Conservation (phyloP, 2,113 vertebrate species). For the Seriola rivoliana region DNA sequence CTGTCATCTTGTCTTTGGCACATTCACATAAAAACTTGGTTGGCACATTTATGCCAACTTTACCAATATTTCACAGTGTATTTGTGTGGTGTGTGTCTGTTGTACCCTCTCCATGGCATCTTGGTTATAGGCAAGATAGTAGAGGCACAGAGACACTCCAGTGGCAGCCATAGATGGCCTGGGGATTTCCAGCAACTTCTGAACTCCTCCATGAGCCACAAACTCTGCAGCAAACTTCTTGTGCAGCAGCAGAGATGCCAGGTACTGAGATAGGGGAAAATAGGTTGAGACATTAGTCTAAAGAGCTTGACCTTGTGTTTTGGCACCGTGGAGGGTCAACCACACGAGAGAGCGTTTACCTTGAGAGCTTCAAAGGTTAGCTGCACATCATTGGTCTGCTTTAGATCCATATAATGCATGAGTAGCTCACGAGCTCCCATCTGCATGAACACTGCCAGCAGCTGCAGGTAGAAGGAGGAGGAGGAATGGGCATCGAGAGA, state of each 20-base stretch:
- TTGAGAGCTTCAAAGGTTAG: constrained; percentile 98
- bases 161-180: constrained; percentile 99
- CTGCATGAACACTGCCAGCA: constrained; percentile 98
- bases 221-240: constrained; percentile 99
- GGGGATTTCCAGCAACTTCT: constrained; percentile 97
- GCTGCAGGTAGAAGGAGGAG: constrained; percentile 77
- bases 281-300: neutral
- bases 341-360: constrained; percentile 78
- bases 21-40: neutral
- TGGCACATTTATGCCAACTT: neutral
- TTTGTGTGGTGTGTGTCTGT: neutral
- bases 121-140: constrained; percentile 98
- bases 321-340: neutral
- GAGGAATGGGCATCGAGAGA: constrained; percentile 2
- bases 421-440: constrained; percentile 96
- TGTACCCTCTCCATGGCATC: constrained; percentile 98
- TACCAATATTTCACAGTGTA: neutral
- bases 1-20: neutral
- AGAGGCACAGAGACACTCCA: constrained; percentile 97
- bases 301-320: neutral
- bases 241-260: constrained; percentile 97
- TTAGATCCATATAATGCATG: constrained; percentile 98
- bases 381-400: constrained; percentile 96
- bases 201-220: constrained; percentile 97
- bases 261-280: constrained; percentile 84